Evolutionary conservation across 1,140 invertebrate species (phyloP).

Genomic region (Stenopsyche tienmushanensis): DNA sequence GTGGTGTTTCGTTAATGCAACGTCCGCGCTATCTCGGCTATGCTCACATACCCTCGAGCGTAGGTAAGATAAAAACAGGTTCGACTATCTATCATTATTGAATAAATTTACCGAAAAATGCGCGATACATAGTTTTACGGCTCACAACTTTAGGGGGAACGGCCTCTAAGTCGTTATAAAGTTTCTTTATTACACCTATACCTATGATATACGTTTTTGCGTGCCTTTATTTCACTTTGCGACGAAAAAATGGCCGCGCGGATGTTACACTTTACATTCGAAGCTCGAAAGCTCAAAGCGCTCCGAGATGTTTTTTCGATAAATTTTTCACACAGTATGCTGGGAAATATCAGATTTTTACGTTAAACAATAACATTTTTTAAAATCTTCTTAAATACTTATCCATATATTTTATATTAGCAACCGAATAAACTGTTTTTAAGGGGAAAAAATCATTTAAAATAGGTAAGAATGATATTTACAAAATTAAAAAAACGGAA

Average conservation of each 20-base stretch:
- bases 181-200: slow-evolving; percentile 23
- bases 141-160: slow-evolving; percentile 34
- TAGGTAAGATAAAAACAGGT: slow-evolving; percentile 42
- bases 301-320: slow-evolving; percentile 4
- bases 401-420: too few relatives aligned
- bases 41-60: slow-evolving; percentile 39
- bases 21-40: slow-evolving; percentile 36
- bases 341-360: too few relatives aligned
- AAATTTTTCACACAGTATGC: too few relatives aligned
- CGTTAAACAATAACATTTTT: too few relatives aligned
- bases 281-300: not conserved
- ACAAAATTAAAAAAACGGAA: too few relatives aligned
- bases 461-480: too few relatives aligned
- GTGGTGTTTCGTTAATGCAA: slow-evolving; percentile 37
- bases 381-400: too few relatives aligned
- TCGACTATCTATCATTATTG: slow-evolving; percentile 43
- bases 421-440: too few relatives aligned
- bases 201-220: slow-evolving; percentile 10
- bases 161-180: slow-evolving; percentile 36
- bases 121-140: slow-evolving; percentile 41
- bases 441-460: too few relatives aligned
- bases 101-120: slow-evolving; percentile 43
- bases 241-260: slow-evolving; percentile 3
- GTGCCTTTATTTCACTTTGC: slow-evolving; percentile 4
- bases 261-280: not conserved